Base-by-base conservation (phyloP, 2,888 invertebrate genomes). In the Napeogenes inachia region DNA sequence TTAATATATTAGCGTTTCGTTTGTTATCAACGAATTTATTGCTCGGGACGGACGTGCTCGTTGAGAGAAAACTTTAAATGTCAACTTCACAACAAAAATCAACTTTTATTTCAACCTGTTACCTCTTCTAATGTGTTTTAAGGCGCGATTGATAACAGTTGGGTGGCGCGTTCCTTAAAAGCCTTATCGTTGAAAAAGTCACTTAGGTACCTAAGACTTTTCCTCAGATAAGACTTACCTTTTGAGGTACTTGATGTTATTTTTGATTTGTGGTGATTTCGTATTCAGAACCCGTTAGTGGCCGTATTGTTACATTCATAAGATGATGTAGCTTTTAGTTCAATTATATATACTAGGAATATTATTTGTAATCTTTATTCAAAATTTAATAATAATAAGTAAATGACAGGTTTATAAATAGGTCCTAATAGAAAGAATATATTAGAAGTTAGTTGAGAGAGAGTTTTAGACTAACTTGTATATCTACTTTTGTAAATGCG, bases 21-120 rank as follows among this genome's bases (percentile, higher is more conserved):
- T 77, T 80, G 78, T 89, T 87, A 89, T 87, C 89, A 81, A 78
- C 77, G 72, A 79, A 88, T 88, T 87, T 89, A 88, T 87, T 84
- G 84, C 80, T 72, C 79, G 68, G 73, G 71, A 71, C 71, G 71
- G 73, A 76, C 72, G 74, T 77, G 77, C 76, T 73, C 80, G 79
- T 77, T 81, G 76, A 73, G 71, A 69, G 72, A 77, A 78, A 79
- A 78, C 73, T 80, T 83, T 80, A 76, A 82, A 85, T 78, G 81
- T 81, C 82, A 82, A n/a, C n/a, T n/a, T n/a, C n/a, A n/a, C n/a
- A n/a, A n/a, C n/a, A n/a, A n/a, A n/a, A 82, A 84, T 83, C 82
- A 78, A 81, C 76, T 75, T 81, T 80, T 79, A 79, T 82, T 81
- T 80, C 73, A 81, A 82, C 78, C 68, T 74, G 68, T 73, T 74